A percentile compares a stretch with the other conserved stretches of the same genome.
Evolutionary conservation across 2,113 vertebrate species (phyloP).

Genomic region (Peromyscus californicus): DNA sequence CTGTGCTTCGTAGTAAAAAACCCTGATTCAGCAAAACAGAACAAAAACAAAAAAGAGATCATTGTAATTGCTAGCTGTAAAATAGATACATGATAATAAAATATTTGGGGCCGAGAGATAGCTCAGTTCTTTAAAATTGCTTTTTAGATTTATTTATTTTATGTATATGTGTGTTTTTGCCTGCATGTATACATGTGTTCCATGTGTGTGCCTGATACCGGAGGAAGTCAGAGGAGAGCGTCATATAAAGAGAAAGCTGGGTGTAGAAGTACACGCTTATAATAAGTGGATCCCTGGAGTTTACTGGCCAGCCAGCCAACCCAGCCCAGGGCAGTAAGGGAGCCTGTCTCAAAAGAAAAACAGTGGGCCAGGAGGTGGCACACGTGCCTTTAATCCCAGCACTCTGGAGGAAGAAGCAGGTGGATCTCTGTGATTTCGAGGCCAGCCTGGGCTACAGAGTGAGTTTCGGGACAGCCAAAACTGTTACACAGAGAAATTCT

Average conservation of each 20-base stretch:
- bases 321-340: neutral
- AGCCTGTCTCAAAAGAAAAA: neutral
- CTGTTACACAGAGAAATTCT: too few relatives aligned
- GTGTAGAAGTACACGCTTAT: too few relatives aligned
- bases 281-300: neutral
- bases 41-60: neutral
- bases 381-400: too few relatives aligned
- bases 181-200: neutral
- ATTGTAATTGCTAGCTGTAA: conserved; percentile 3
- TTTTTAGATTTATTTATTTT: neutral
- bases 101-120: neutral
- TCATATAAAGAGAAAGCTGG: neutral
- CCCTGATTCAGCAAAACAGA: neutral
- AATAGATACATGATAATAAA: conserved; percentile 24
- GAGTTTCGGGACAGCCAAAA: too few relatives aligned
- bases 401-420: too few relatives aligned
- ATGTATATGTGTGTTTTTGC: neutral
- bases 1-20: neutral
- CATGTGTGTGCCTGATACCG: neutral
- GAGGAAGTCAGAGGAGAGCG: neutral
- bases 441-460: too few relatives aligned
- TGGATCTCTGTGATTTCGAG: too few relatives aligned
- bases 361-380: too few relatives aligned
- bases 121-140: neutral
- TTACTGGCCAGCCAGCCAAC: neutral